phyloP scores from a whole-genome alignment of 2,113 vertebrate genomes.

The Coptodon rendalli region DNA sequence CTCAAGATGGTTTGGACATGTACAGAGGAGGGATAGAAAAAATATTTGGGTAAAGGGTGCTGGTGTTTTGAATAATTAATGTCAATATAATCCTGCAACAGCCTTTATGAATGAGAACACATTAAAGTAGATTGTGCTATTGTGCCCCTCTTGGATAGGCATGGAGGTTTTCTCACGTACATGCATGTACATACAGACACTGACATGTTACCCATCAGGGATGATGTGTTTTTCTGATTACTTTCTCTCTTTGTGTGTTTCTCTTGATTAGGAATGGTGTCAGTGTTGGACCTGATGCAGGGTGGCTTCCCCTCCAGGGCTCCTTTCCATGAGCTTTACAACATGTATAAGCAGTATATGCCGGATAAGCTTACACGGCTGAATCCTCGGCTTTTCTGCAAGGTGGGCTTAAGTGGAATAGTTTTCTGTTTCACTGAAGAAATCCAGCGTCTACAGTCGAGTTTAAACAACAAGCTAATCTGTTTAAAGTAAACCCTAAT shows the following conservation, averaged over 20 bases:
- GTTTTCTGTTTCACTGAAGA: neutral
- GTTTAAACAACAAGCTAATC: neutral
- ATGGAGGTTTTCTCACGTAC: neutral
- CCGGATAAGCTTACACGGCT: constrained; percentile 88
- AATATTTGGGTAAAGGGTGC: neutral
- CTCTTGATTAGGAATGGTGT: constrained; percentile 87
- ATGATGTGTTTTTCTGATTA: neutral
- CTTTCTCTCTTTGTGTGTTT: neutral
- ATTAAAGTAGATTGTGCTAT: neutral
- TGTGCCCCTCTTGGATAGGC: neutral
- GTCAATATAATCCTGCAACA: neutral
- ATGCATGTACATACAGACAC: neutral
- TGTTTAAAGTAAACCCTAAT: neutral
- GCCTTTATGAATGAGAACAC: neutral
- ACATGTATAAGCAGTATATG: constrained; percentile 97
- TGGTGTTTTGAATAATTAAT: neutral
- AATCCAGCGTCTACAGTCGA: neutral
- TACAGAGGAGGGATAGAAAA: neutral
- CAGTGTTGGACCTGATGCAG: constrained; percentile 97
- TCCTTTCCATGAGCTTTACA: constrained; percentile 96
- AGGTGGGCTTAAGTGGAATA: constrained; percentile 67
- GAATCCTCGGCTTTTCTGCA: constrained; percentile 96
- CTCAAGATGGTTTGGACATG: neutral
- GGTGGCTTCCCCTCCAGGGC: constrained; percentile 96
- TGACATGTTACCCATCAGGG: neutral